These are phyloP conservation scores for Psilopsiagon aurifrons DNA, from an alignment of 2,113 vertebrate species.

Conservation along the genomic window DNA sequence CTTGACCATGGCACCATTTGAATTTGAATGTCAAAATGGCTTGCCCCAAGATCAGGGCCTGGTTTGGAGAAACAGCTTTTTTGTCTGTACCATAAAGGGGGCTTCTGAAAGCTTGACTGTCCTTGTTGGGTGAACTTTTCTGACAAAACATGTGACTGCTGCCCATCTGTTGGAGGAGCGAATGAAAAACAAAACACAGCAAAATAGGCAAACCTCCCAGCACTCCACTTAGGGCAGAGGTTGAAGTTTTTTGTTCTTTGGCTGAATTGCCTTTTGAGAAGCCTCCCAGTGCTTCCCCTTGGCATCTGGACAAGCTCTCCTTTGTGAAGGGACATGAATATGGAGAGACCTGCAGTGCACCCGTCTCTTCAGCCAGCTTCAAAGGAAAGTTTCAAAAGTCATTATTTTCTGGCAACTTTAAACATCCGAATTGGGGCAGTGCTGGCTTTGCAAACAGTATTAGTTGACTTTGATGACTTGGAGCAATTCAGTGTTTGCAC, in stretches of 20 bases:
- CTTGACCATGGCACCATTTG: background rate
- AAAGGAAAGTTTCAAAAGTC: constrained; percentile 42
- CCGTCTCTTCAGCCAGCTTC: background rate
- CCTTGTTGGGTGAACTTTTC: background rate
- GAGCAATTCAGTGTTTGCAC: constrained; percentile 26
- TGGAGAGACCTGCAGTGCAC: constrained; percentile 4
- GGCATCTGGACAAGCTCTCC: constrained; percentile 20
- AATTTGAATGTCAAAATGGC: background rate
- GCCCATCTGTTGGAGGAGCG: constrained; percentile 5
- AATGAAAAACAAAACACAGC: background rate
- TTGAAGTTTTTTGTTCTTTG: constrained; percentile 40
- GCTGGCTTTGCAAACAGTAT: constrained; percentile 14
- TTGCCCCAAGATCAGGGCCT: background rate
- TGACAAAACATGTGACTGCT: background rate
- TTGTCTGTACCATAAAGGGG: background rate
- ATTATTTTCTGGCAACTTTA: background rate
- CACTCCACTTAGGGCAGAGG: constrained; percentile 17
- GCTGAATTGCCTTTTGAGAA: constrained; percentile 51
- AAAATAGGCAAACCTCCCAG: background rate
- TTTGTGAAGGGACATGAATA: constrained; percentile 57
- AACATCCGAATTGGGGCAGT: background rate
- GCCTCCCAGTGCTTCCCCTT: background rate
- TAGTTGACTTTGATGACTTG: constrained; percentile 38
- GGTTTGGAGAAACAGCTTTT: background rate
- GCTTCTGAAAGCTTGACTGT: background rate